A percentile compares a stretch with the other conserved stretches of the same genome.
Evolutionary conservation across 2,113 vertebrate genomes (phyloP).

Genomic region (Thunnus maccoyii): DNA sequence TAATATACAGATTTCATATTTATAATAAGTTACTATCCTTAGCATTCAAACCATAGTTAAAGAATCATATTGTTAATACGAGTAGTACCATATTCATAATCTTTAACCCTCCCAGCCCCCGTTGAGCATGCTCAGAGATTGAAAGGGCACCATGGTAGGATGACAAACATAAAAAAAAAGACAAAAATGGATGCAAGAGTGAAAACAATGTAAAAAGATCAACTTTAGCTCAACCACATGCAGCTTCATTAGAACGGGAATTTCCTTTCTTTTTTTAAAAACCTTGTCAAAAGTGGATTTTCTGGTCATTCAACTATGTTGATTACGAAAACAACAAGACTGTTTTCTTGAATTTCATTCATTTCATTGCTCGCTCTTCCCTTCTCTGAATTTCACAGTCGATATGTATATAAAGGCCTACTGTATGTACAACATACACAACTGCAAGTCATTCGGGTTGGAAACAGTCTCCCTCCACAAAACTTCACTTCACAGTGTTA

Average conservation of each 20-base stretch:
- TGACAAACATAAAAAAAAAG: conserved; percentile 51
- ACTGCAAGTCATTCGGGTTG: background rate
- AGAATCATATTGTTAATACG: conserved; percentile 86
- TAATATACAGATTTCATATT: conserved; percentile 89
- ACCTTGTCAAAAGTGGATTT: background rate
- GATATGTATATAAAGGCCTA: conserved; percentile 43
- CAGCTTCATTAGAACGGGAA: conserved; percentile 46
- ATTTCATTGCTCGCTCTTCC: conserved; percentile 14
- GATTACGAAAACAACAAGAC: background rate
- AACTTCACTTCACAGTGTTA: conserved; percentile 36
- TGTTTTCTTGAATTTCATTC: conserved; percentile 5
- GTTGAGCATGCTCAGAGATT: conserved; percentile 87
- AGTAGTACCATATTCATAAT: conserved; percentile 84
- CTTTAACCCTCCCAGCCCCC: conserved; percentile 76
- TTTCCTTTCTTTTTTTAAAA: conserved; percentile 13
- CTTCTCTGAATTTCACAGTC: conserved; percentile 3
- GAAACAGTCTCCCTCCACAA: conserved; percentile 37
- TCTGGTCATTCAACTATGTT: conserved; percentile 16
- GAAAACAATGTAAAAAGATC: conserved; percentile 57
- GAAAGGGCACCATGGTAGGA: conserved; percentile 79
- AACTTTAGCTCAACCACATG: conserved; percentile 59
- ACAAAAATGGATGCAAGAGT: conserved; percentile 56
- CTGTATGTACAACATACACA: conserved; percentile 9
- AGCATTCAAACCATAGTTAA: conserved; percentile 88
- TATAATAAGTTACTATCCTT: conserved; percentile 89